A percentile compares a stretch with the other conserved stretches of the same genome.
These are phyloP conservation scores for Lasioglossum leucozonium DNA, from an alignment of 2,888 invertebrate species.

Conservation along the genomic window DNA sequence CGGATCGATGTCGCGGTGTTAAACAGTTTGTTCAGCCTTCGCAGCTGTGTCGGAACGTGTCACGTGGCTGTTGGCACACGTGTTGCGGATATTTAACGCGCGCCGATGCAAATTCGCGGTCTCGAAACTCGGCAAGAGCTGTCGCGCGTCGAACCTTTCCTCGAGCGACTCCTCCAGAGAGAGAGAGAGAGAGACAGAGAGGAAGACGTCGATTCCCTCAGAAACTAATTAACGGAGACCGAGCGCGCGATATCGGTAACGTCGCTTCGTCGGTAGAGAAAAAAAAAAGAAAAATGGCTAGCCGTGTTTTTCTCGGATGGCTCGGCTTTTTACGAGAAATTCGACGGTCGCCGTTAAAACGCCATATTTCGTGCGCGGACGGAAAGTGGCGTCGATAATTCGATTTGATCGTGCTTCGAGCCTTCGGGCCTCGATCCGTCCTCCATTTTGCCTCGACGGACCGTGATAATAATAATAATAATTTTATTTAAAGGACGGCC, in stretches of 20 bases:
- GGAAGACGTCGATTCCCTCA: not conserved
- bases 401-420: not conserved
- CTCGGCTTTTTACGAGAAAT: not conserved
- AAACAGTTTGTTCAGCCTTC: conserved; percentile 35
- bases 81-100: conserved; percentile 14
- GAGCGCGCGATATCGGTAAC: not conserved
- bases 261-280: not conserved
- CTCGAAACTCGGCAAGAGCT: not conserved
- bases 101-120: not conserved
- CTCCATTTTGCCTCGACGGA: not conserved
- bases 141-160: not conserved
- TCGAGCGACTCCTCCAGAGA: not conserved
- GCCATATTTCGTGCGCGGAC: not conserved
- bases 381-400: conserved; percentile 23
- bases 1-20: conserved; percentile 31
- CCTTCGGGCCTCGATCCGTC: not conserved
- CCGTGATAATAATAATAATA: no score
- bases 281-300: not conserved
- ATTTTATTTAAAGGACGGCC: not conserved
- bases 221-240: not conserved
- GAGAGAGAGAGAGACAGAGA: not conserved
- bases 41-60: conserved; percentile 44
- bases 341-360: not conserved
- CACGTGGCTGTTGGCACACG: conserved; percentile 15
- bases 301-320: not conserved